Base-by-base conservation (phyloP, 2,888 invertebrate species). In the Nomada goodeniana region DNA sequence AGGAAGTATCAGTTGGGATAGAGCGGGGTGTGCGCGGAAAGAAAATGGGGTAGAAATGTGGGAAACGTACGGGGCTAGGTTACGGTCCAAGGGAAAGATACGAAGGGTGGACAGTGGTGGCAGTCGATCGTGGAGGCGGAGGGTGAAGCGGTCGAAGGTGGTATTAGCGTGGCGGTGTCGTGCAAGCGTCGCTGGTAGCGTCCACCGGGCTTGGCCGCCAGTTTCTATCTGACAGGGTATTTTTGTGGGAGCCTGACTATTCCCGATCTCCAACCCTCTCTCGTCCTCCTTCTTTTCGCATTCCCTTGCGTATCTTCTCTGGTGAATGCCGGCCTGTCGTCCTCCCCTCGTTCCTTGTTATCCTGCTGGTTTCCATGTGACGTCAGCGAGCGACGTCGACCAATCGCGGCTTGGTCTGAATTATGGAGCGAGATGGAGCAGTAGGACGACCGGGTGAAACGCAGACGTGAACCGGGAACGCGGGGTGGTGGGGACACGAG, bases 191-290 rank as follows among this genome's bases (percentile, higher is more conserved):
- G 67, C 52, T 79, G 77, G 55, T 70, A 73, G 61, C 23, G 89
- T 90, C 90, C 90, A 89, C 82, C 88, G 82, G 74, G 89, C 86
- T 90, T 86, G 88, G 86, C 77, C 82, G 89, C 88, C 88, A 85
- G 89, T 87, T 87, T 90, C 90, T 88, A 91, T 91, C 91, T 90
- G 91, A 88, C 90, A 89, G 89, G 83, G 87, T 90, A 92, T 92
- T 92, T 91, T 92, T 89, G 86, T 87, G 84, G 89, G 88, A 91
- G 86, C 86, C 59, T 83, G 76, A 82, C 86, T 86, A 86, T 85
- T 84, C 86, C 87, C 84, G 83, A 86, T 71, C 80, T 81, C 73
- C 79, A 70, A 83, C 82, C 83, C 80, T 69, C 75, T 69, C 82
- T 10, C 69, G 61, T 69, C 52, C 67, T 63, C 52, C 50, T 61